Base-by-base conservation (phyloP, 2,888 invertebrate genomes). In the Meliscaeva auricollis region DNA sequence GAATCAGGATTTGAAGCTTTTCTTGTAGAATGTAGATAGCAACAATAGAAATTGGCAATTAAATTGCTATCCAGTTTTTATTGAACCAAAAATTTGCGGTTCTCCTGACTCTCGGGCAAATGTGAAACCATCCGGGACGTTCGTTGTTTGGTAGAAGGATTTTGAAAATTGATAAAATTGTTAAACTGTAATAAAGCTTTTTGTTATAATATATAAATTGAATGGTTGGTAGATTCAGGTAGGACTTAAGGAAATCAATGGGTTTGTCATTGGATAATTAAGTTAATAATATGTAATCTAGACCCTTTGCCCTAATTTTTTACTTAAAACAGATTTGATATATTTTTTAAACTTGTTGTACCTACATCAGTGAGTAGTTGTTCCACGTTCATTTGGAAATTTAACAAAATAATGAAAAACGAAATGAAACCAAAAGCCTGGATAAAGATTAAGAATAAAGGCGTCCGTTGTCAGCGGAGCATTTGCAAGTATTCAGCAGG, bases 31-130 rank as follows among this genome's bases (percentile, higher is more conserved):
- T 30, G 54, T 54, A 54, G 54, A 30, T 56, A 69, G 73, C 44
- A 64, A 84, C 72, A 76, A 75, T 80, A 70, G 70, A 66, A 75
- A 84, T 84, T 72, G 84, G 75, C 84, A 80, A 84, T 84, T 84
- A 80, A 79, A 80, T 76, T 76, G 75, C 52, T 75, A 72, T 79
- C 70, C 72, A 38, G 38, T n/a, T 68, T 79, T 72, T 72, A 75
- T 75, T 41, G 60, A 70, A 76, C 84, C 84, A 58, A 75, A 68
- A 72, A 76, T 84, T 70, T 75, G 79, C 15, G 79, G 84, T n/a
- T 64, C 7, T 38, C 4, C 20, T 46, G 32, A 22, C 48, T 22
- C 11, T 38, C 5, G 26, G 52, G 68, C 26, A 38, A 17, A 32
- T 52, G 64, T 13, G 26, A 44, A 64, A 54, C 26, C 41, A 62